Evolutionary conservation across 2,113 vertebrate species (phyloP), one percentile per base, ranked within the genome.

Genomic region (Spheniscus mendiculus): DNA sequence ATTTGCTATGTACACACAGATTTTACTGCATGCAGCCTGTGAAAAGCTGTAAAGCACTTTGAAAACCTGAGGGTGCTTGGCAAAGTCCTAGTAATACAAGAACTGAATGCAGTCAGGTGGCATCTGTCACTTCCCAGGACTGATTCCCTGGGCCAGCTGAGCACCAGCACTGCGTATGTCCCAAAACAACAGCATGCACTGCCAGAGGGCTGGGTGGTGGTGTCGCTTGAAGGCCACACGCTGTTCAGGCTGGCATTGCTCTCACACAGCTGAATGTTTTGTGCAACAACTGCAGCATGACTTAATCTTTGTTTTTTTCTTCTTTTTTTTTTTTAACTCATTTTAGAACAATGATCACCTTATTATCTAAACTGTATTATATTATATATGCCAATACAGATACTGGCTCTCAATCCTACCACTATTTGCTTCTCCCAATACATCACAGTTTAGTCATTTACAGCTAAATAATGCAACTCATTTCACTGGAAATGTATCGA

Each of bases 301-400:
- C 40, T 90, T 83, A 30, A 89, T 56, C 20, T 6, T 32, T 23
- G 42, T 42, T 42, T 42, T 40, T 40, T 42, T 42, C 13, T 21
- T n/a, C 53, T 50, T 34, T 36, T 30, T 23, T 17, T 27, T 79
- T 66, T 66, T 63, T 21, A 7, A 56, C 45, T 72, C 2, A 1
- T 71, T 96, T 79, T 72, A 92, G 74, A 96, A 92, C 88, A 92
- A 92, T 5, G 38, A 83, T 21, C 27, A 90, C 25, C 38, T 90
- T 93, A 71, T 85, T 63, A 65, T 40, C 82, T 52, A 56, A 92
- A 71, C 15, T 55, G 42, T 38, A 70, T 74, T 22, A 19, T 49
- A 49, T 40, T 63, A 67, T 4, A 74, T 11, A 61, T 27, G 74
- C 40, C 74, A 83, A 22, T n/a, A 74, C 15, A 85, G 36, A 76